These are phyloP conservation scores for Andricus quercusramuli DNA, from an alignment of 2,888 invertebrate species.

Conservation along the genomic window DNA sequence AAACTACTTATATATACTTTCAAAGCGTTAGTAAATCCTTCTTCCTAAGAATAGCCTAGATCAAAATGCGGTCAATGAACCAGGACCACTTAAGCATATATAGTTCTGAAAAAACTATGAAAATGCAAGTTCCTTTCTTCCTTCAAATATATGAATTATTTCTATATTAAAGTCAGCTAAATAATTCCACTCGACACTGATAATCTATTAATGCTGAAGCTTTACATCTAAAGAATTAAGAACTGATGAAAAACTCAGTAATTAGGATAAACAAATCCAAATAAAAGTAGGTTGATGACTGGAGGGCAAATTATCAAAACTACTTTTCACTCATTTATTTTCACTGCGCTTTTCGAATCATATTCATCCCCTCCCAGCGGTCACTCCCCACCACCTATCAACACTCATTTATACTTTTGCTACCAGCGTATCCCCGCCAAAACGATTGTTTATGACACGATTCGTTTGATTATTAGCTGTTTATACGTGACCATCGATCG, in stretches of 20 bases:
- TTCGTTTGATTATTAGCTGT: conserved; percentile 77
- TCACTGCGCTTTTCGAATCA: conserved; percentile 64
- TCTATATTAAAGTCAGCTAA: too few species aligned
- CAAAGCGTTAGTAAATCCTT: not conserved
- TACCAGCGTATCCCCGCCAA: conserved; percentile 54
- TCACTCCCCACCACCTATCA: conserved; percentile 65
- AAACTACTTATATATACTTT: not conserved
- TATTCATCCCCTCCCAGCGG: conserved; percentile 55
- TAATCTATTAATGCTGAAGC: not conserved
- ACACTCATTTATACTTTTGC: conserved; percentile 76
- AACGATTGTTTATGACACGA: conserved; percentile 74
- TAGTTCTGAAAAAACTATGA: too few species aligned
- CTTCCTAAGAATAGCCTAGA: not conserved
- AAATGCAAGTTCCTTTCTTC: too few species aligned
- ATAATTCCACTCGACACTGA: not conserved
- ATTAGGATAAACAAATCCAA: conserved; percentile 14
- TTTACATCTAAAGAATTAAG: not conserved
- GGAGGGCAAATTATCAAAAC: conserved; percentile 50
- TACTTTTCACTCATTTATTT: conserved; percentile 58
- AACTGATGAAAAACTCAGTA: not conserved
- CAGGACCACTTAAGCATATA: too few species aligned
- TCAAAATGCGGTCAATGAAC: too few species aligned
- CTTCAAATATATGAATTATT: too few species aligned
- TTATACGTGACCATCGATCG: conserved; percentile 74
- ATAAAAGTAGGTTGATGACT: conserved; percentile 8